Percentiles rank a stretch among this genome's conserved stretches.
phyloP scores from a whole-genome alignment of 2,888 invertebrate species.

The Drosophila pseudotalamancana region DNA sequence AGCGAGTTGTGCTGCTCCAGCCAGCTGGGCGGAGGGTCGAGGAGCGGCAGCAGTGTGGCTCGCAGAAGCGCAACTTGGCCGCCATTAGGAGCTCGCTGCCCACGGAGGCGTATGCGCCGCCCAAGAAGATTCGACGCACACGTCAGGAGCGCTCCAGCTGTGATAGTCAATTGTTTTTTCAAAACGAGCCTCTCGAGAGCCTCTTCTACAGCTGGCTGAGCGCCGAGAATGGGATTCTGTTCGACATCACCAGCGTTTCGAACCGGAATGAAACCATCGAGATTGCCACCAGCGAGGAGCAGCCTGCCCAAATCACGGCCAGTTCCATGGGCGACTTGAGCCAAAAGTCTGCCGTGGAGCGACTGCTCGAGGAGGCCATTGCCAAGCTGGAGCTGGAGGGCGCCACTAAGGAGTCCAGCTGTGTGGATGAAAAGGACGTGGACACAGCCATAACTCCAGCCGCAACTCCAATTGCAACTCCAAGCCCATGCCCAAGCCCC shows the following conservation, averaged over 20 bases:
- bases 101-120: conserved; percentile 80
- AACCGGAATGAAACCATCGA: conserved; percentile 62
- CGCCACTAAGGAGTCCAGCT: conserved; percentile 34
- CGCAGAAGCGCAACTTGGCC: conserved; percentile 66
- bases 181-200: conserved; percentile 71
- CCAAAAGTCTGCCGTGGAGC: conserved; percentile 63
- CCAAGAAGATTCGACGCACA: conserved; percentile 81
- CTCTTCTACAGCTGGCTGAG: conserved; percentile 81
- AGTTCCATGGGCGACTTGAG: conserved; percentile 47
- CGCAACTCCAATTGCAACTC: too few relatives aligned
- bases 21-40: conserved; percentile 21
- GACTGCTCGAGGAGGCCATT: conserved; percentile 73
- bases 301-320: conserved; percentile 18
- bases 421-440: conserved; percentile 47
- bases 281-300: conserved; percentile 47
- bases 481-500: too few relatives aligned
- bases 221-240: conserved; percentile 75
- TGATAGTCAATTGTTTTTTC: conserved; percentile 69
- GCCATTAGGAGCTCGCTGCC: conserved; percentile 58
- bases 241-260: conserved; percentile 65
- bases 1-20: conserved; percentile 24
- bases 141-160: conserved; percentile 64
- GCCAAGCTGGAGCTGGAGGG: conserved; percentile 69
- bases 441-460: conserved; percentile 19
- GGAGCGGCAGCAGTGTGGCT: not conserved